Conservation (phyloP, 2,113 vertebrate genomes). For the rabbit (Oryctolagus cuniculus) region mOryCun1.1 NC_091442.1:1859001-1859500, state of each 20-base stretch:
- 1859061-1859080: no score
- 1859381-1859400: background rate
- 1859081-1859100: no score
- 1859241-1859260: rapidly evolving
- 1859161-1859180: background rate
- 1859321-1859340: rapidly evolving
- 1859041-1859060: rapidly evolving
- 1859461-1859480: background rate
- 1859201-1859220: no score
- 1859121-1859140: background rate
- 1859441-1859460: background rate
- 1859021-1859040: background rate
- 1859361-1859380: no score
- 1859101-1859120: rapidly evolving
- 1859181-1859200: rapidly evolving
- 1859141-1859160: rapidly evolving
- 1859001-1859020: no score
- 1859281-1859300: background rate
- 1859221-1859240: no score
- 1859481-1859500: background rate
- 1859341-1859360: rapidly evolving
- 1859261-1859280: background rate
- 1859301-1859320: background rate
- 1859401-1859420: background rate
- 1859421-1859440: background rate